Conservation (phyloP, 2,113 vertebrate species). For the Hippocampus zosterae region DNA sequence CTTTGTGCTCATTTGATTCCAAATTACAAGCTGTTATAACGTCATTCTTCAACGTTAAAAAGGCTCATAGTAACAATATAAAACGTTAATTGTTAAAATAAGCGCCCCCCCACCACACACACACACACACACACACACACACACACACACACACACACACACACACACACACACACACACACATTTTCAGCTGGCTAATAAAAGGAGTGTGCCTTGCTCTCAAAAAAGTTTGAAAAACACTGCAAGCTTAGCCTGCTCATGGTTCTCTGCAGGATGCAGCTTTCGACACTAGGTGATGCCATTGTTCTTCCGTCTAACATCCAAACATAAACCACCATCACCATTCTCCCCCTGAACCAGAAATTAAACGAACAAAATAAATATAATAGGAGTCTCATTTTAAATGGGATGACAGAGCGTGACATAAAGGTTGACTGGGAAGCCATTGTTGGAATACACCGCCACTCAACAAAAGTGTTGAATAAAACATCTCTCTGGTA, state of each 20-base stretch:
- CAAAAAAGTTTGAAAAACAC: no score
- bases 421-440: conserved; percentile 34
- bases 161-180: no score
- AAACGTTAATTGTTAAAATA: no score
- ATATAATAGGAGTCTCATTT: conserved; percentile 11
- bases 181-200: no score
- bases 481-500: conserved; percentile 16
- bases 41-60: no score
- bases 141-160: no score
- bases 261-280: neutral
- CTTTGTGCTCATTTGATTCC: no score
- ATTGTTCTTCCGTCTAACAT: neutral
- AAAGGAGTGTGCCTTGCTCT: no score
- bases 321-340: neutral
- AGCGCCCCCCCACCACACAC: no score
- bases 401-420: conserved; percentile 23
- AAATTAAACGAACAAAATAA: neutral
- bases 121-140: no score
- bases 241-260: neutral
- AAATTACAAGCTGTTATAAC: no score
- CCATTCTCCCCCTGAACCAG: neutral
- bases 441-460: conserved; percentile 13
- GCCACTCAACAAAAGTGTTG: conserved; percentile 15
- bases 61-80: no score
- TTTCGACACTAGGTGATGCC: neutral